These are phyloP conservation scores for Styela plicata DNA, from an alignment of 23 tunicate species.

Conservation along the genomic window DNA sequence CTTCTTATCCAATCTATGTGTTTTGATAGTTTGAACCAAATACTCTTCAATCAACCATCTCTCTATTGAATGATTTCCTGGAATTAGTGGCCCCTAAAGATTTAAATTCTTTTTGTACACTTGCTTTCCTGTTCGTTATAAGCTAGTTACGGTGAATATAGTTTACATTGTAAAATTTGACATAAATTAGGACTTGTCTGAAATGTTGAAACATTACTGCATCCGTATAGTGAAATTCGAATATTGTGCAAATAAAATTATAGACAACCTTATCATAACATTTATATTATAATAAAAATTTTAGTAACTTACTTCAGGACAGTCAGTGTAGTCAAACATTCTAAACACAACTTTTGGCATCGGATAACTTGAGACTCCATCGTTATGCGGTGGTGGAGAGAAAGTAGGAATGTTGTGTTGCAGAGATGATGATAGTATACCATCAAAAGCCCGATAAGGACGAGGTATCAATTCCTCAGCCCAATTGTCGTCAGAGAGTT, in stretches of 20 bases:
- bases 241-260: too few relatives aligned
- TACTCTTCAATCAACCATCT: slow-evolving; percentile 93
- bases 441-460: slow-evolving; percentile 93
- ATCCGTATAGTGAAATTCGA: too few relatives aligned
- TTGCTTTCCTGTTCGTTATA: too few relatives aligned
- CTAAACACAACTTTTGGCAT: slow-evolving; percentile 77
- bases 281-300: too few relatives aligned
- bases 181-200: too few relatives aligned
- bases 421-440: slow-evolving; percentile 64
- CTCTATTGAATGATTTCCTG: slow-evolving; percentile 90
- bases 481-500: slow-evolving; percentile 88
- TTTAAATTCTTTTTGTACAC: not conserved
- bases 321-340: slow-evolving; percentile 95
- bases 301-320: slow-evolving; percentile 55
- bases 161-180: too few relatives aligned
- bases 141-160: too few relatives aligned
- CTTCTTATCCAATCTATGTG: slow-evolving; percentile 73
- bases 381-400: slow-evolving; percentile 85
- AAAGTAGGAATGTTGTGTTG: slow-evolving; percentile 85
- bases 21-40: slow-evolving; percentile 33
- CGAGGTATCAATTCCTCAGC: slow-evolving; percentile 79
- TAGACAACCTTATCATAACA: too few relatives aligned
- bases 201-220: too few relatives aligned
- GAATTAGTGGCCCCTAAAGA: slow-evolving; percentile 62
- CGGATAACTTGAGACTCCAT: slow-evolving; percentile 61